Evolutionary conservation across 1,140 invertebrate species (phyloP).

Genomic region (Drosophila rufa): DNA sequence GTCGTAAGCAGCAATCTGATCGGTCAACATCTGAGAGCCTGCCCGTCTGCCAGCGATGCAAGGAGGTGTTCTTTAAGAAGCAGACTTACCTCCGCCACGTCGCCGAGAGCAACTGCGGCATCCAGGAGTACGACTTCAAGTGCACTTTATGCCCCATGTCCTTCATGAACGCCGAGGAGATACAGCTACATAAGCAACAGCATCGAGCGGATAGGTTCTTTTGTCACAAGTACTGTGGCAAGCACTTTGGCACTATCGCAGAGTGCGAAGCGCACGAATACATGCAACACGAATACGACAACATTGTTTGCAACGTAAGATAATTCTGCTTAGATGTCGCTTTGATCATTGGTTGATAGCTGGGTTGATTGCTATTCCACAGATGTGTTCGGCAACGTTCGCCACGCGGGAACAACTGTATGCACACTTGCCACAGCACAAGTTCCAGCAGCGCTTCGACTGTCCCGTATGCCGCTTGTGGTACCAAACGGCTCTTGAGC

Average conservation of each 20-base stretch:
- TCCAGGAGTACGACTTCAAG: slow-evolving; percentile 81
- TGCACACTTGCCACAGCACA: slow-evolving; percentile 73
- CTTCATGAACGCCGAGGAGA: slow-evolving; percentile 72
- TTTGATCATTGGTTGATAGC: not conserved
- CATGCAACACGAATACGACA: slow-evolving; percentile 81
- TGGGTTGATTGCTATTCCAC: not conserved
- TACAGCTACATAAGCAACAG: slow-evolving; percentile 69
- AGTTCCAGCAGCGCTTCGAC: slow-evolving; percentile 76
- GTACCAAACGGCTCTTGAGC: slow-evolving; percentile 72
- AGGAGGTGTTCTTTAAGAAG: slow-evolving; percentile 82
- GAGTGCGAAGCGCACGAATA: slow-evolving; percentile 80
- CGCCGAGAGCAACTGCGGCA: slow-evolving; percentile 70
- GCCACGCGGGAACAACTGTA: slow-evolving; percentile 69
- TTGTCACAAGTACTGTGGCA: slow-evolving; percentile 82
- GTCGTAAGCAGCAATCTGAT: slow-evolving; percentile 73
- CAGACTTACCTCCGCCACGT: slow-evolving; percentile 72
- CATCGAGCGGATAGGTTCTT: slow-evolving; percentile 76
- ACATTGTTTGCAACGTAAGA: slow-evolving; percentile 80
- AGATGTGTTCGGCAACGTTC: slow-evolving; percentile 77
- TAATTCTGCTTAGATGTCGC: rapidly evolving
- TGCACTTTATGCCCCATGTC: slow-evolving; percentile 82
- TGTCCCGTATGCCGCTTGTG: slow-evolving; percentile 79
- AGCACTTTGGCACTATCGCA: slow-evolving; percentile 71
- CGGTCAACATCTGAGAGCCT: slow-evolving; percentile 54
- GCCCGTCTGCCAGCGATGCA: slow-evolving; percentile 80